Conservation (phyloP, 30 jellyfish, hydroid and myxozoan genomes). For the Hydra vulgaris region DNA sequence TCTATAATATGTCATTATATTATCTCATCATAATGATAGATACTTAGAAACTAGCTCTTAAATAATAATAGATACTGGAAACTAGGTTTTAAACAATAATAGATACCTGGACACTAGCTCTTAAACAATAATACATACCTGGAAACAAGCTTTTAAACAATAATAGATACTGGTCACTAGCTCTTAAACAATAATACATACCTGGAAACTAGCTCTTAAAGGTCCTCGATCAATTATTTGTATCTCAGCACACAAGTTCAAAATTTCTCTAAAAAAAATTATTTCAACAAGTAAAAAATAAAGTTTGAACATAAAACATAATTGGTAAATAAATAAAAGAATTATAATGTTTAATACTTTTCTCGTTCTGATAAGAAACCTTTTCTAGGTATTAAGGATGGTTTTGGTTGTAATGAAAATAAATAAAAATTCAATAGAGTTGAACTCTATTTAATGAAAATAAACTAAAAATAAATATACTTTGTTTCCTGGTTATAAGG, state of each 20-base stretch:
- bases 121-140: too few relatives aligned
- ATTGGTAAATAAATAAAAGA: background rate
- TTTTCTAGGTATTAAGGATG: background rate
- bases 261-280: conserved; percentile 24
- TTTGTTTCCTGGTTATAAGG: conserved; percentile 77
- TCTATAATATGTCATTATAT: too few relatives aligned
- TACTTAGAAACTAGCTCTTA: too few relatives aligned
- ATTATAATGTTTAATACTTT: background rate
- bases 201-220: conserved; percentile 48
- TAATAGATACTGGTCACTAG: too few relatives aligned
- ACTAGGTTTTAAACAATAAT: too few relatives aligned
- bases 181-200: too few relatives aligned
- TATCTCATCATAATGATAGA: too few relatives aligned
- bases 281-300: background rate
- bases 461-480: conserved; percentile 23
- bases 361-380: background rate
- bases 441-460: background rate
- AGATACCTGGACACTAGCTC: too few relatives aligned
- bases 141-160: too few relatives aligned
- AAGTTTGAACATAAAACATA: background rate
- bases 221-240: conserved; percentile 39
- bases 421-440: background rate
- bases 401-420: background rate
- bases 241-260: conserved; percentile 14
- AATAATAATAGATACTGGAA: too few relatives aligned